Base-by-base conservation (phyloP, 2,888 invertebrate genomes). In the Melieria picta region DNA sequence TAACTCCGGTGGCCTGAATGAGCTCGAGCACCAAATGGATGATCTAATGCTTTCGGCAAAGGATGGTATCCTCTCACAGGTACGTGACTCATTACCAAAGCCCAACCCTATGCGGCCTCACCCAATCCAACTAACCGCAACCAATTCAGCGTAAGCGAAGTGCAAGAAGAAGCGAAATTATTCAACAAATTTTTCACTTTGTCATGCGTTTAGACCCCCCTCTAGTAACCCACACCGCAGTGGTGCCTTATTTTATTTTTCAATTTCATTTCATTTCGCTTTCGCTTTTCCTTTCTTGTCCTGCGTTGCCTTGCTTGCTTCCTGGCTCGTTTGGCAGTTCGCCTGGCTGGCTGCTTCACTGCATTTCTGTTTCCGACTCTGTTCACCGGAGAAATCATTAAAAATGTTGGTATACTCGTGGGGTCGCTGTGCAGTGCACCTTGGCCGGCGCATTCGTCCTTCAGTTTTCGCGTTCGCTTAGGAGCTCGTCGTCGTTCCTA, bases 321-420 rank as follows among this genome's bases (percentile, higher is more conserved):
- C 30, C 30, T 30, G 30, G 30, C 30, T 30, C 30, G 30, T 30
- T 30, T 30, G 30, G 30, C 16, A 16, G 16, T 16, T 16, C 16
- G 16, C 16, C 16, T 16, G 16, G 16, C 16, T 16, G 16, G 1
- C 47, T 57, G 11, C 48, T 16, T 55, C 57, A 42, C 7, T 9
- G 7, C 45, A 9, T 46, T 9, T 42, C 30, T 13, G 30, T 45
- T 16, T 71, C 46, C 47, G 56, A n/a, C 46, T 48, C 10, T 16
- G 42, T 67, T 78, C 79, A 79, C 79, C 76, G 79, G 79, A 80
- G 79, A 80, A 81, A 81, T 81, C 79, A 81, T 81, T 81, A 81
- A 81, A 79, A 81, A 81, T 81, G 79, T 82, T 82, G 77, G 82
- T 81, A 81, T 81, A 81, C 81, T 62, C 43, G 57, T 47, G 45